phyloP scores from a whole-genome alignment of 2,797 vertebrate species.

The Acrossocheilus wenchowensis region DNA sequence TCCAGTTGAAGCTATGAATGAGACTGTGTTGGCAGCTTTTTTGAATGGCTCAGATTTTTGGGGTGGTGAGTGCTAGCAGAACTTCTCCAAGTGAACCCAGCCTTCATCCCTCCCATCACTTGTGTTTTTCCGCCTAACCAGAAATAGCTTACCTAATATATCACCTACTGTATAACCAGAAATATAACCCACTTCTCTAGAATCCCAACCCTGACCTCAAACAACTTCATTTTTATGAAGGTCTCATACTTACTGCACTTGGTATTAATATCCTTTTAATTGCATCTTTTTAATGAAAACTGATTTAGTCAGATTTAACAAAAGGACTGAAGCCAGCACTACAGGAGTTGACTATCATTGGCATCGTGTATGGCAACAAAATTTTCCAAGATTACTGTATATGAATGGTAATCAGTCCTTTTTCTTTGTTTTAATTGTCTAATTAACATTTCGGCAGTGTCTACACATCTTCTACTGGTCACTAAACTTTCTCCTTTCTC shows the following conservation, averaged over 20 bases:
- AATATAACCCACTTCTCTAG: slow-evolving; percentile 40
- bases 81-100: slow-evolving; percentile 67
- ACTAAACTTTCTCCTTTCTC: slow-evolving; percentile 35
- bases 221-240: slow-evolving; percentile 33
- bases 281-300: slow-evolving; percentile 16
- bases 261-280: slow-evolving; percentile 34
- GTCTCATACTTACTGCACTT: slow-evolving; percentile 1
- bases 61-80: slow-evolving; percentile 90
- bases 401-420: slow-evolving; percentile 36
- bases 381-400: not conserved
- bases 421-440: slow-evolving; percentile 33
- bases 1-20: slow-evolving; percentile 99
- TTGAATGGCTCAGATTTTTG: slow-evolving; percentile 96
- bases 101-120: slow-evolving; percentile 49
- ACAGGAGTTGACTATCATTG: not conserved
- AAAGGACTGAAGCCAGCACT: slow-evolving; percentile 33
- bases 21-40: slow-evolving; percentile 92
- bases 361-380: not conserved
- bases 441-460: slow-evolving; percentile 14
- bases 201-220: slow-evolving; percentile 42
- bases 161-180: slow-evolving; percentile 3
- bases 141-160: slow-evolving; percentile 31
- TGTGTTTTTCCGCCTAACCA: slow-evolving; percentile 39
- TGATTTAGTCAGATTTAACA: slow-evolving; percentile 21
- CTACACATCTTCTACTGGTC: slow-evolving; percentile 16